Percentiles rank a stretch among this genome's conserved stretches.
phyloP scores from a whole-genome alignment of 2,113 vertebrate genomes.

The Actenoides hombroni region DNA sequence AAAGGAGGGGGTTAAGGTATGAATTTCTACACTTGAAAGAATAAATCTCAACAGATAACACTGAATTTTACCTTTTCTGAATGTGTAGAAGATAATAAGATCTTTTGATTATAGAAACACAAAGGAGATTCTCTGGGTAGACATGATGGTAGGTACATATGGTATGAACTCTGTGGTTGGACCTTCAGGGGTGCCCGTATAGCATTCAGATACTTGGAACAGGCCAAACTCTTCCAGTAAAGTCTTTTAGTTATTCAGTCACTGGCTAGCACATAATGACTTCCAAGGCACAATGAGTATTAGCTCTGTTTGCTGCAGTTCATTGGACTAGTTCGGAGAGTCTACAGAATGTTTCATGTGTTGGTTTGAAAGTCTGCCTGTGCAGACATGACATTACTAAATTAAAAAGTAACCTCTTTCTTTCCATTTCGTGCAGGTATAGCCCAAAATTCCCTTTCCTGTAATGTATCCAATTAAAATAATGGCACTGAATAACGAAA shows the following conservation, averaged over 20 bases:
- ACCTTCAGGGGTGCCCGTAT: neutral
- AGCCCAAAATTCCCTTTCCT: neutral
- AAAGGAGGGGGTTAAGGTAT: neutral
- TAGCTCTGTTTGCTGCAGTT: neutral
- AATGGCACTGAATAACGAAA: slow-evolving; percentile 31
- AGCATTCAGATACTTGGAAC: neutral
- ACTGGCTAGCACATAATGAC: neutral
- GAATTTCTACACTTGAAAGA: neutral
- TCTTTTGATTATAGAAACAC: neutral
- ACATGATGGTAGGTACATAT: neutral
- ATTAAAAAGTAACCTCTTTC: neutral
- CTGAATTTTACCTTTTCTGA: neutral
- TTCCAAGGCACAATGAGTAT: neutral
- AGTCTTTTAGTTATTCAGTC: neutral
- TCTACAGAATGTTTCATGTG: neutral
- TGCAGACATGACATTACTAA: neutral
- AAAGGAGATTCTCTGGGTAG: neutral
- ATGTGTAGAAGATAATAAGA: neutral
- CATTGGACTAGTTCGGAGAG: neutral
- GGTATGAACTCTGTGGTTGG: neutral
- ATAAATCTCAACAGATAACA: neutral
- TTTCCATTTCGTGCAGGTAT: neutral
- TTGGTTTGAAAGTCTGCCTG: neutral
- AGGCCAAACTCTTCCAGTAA: neutral
- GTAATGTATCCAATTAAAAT: neutral